These are phyloP conservation scores for Graphium colonna DNA, from an alignment of 2,888 invertebrate species.

Conservation along the genomic window DNA sequence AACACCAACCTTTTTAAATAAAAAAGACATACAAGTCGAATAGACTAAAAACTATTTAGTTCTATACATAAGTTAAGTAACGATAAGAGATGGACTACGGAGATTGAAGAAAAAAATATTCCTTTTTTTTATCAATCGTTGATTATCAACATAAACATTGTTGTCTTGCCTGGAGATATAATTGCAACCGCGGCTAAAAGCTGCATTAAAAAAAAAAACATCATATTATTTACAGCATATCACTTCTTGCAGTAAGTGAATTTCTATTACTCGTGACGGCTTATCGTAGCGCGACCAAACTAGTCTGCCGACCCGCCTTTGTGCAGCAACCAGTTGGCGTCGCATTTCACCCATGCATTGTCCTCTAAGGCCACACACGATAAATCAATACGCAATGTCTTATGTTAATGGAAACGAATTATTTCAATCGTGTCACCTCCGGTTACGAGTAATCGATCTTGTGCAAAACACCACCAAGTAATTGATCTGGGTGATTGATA, in stretches of 20 bases:
- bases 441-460: conserved; percentile 9
- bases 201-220: too few species aligned
- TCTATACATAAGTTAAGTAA: too few species aligned
- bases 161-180: too few species aligned
- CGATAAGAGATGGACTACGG: too few species aligned
- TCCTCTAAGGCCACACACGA: conserved; percentile 8
- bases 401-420: conserved; percentile 17
- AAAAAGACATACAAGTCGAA: too few species aligned
- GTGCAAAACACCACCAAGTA: not conserved
- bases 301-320: conserved; percentile 34
- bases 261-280: conserved; percentile 21
- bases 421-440: conserved; percentile 9
- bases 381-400: conserved; percentile 11
- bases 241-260: conserved; percentile 7
- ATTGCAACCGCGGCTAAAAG: too few species aligned
- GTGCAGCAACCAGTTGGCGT: conserved; percentile 38
- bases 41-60: too few species aligned
- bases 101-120: too few species aligned
- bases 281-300: conserved; percentile 37
- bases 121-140: too few species aligned
- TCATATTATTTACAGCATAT: too few species aligned
- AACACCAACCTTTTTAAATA: too few species aligned
- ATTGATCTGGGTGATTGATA: conserved; percentile 9
- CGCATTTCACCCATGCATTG: conserved; percentile 22
- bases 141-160: conserved; percentile 19